These are phyloP conservation scores for Periphyllus acericola DNA, from an alignment of 2,888 invertebrate genomes.

Conservation along the genomic window DNA sequence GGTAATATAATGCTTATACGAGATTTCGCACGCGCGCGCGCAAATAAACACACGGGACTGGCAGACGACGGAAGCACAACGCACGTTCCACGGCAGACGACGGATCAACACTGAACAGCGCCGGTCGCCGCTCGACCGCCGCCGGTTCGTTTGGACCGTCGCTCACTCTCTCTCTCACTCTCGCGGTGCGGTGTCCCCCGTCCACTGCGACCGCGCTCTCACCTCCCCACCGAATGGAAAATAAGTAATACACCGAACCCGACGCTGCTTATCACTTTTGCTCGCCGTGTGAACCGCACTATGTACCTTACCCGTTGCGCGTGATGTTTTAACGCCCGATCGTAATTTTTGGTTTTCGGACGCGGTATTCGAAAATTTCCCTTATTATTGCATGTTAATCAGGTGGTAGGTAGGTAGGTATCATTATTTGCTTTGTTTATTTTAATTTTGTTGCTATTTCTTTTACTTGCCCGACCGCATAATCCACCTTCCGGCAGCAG, in stretches of 20 bases:
- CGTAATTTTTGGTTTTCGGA: too few relatives aligned
- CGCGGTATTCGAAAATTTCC: too few relatives aligned
- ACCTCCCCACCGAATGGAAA: constrained; percentile 27
- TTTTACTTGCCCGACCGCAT: too few relatives aligned
- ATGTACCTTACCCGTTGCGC: neutral
- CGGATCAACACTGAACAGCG: constrained; percentile 29
- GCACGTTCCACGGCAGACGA: neutral
- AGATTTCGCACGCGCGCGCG: neutral
- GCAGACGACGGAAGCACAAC: neutral
- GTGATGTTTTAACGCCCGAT: too few relatives aligned
- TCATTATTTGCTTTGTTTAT: too few relatives aligned
- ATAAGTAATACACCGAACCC: neutral
- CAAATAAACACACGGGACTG: neutral
- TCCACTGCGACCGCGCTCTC: constrained; percentile 25
- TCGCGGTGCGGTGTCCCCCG: too few relatives aligned
- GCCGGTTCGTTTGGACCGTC: neutral
- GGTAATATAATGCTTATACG: too few relatives aligned
- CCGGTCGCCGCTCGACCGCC: constrained; percentile 9
- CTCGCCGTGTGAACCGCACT: neutral
- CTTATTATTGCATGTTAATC: too few relatives aligned
- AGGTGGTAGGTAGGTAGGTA: too few relatives aligned
- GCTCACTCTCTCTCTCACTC: neutral
- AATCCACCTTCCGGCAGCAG: too few relatives aligned
- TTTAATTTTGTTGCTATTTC: too few relatives aligned
- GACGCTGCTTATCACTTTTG: neutral